Percentiles rank a stretch among this genome's conserved stretches.
phyloP scores from a whole-genome alignment of 1,140 invertebrate genomes.

The Musca vetustissima region DNA sequence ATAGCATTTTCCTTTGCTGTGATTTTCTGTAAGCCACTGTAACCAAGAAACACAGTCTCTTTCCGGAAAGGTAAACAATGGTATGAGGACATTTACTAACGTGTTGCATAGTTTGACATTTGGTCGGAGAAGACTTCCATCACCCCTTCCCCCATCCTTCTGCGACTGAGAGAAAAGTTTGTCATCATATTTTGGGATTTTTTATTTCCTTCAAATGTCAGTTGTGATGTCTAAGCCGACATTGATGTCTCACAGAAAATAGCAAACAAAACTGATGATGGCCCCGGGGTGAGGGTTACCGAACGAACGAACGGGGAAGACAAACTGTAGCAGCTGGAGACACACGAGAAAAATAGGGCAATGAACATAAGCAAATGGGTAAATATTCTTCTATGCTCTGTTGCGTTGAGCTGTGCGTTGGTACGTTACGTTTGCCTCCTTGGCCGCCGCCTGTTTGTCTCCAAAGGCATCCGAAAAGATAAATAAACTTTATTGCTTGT shows the following conservation, averaged over 20 bases:
- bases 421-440: no score
- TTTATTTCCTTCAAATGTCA: slow-evolving; percentile 17
- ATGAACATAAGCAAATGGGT: slow-evolving; percentile 15
- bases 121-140: neutral
- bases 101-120: slow-evolving; percentile 16
- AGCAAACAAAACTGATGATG: neutral
- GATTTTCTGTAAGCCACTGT: no score
- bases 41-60: no score
- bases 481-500: no score
- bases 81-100: slow-evolving; percentile 1
- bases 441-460: no score
- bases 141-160: no score
- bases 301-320: neutral
- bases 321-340: neutral
- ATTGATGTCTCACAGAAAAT: slow-evolving; percentile 14
- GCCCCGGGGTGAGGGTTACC: neutral
- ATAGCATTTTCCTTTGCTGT: no score
- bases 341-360: slow-evolving; percentile 3
- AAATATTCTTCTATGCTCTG: slow-evolving; percentile 16
- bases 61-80: no score
- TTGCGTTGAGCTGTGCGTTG: no score
- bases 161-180: no score
- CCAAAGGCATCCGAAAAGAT: no score
- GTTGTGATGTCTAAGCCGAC: slow-evolving; percentile 20
- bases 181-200: slow-evolving; percentile 1